These are phyloP conservation scores for Scophthalmus maximus DNA, from an alignment of 2,113 vertebrate genomes.

Conservation along the genomic window DNA sequence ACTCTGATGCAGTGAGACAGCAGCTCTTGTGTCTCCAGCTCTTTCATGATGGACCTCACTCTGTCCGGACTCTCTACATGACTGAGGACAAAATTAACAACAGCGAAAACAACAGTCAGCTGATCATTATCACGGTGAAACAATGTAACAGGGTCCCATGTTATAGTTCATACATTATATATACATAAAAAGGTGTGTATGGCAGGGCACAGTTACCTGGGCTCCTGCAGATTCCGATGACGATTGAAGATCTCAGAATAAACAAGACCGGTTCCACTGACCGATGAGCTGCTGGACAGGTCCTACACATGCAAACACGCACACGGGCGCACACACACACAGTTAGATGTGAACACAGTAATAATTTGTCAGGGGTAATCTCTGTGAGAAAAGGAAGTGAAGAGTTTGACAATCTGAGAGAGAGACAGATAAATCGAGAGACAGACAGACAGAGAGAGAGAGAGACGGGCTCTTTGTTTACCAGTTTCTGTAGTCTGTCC, in stretches of 20 bases:
- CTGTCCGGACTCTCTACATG: slow-evolving; percentile 62
- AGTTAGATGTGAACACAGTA: too few relatives aligned
- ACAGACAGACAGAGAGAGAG: neutral
- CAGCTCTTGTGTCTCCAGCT: slow-evolving; percentile 61
- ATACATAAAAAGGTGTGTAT: neutral
- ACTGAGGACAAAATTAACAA: slow-evolving; percentile 37
- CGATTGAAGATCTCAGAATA: slow-evolving; percentile 66
- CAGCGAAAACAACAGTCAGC: neutral
- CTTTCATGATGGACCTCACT: slow-evolving; percentile 67
- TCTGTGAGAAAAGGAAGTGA: neutral
- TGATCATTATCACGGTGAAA: too few relatives aligned
- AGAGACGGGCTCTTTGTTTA: slow-evolving; percentile 27
- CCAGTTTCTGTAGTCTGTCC: slow-evolving; percentile 54
- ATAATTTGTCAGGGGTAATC: too few relatives aligned
- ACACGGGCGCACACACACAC: slow-evolving; percentile 14
- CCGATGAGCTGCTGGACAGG: slow-evolving; percentile 46
- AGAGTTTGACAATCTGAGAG: neutral
- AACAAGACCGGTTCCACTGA: slow-evolving; percentile 67
- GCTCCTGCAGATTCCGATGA: slow-evolving; percentile 67
- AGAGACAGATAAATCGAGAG: neutral
- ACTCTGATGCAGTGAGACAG: slow-evolving; percentile 58
- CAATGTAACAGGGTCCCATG: neutral
- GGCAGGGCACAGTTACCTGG: slow-evolving; percentile 33
- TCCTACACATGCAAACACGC: slow-evolving; percentile 45
- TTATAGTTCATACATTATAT: neutral